Percentiles rank a stretch among this genome's conserved stretches.
Evolutionary conservation across 2,113 vertebrate species (phyloP).

Genomic region (Notechis scutatus): DNA sequence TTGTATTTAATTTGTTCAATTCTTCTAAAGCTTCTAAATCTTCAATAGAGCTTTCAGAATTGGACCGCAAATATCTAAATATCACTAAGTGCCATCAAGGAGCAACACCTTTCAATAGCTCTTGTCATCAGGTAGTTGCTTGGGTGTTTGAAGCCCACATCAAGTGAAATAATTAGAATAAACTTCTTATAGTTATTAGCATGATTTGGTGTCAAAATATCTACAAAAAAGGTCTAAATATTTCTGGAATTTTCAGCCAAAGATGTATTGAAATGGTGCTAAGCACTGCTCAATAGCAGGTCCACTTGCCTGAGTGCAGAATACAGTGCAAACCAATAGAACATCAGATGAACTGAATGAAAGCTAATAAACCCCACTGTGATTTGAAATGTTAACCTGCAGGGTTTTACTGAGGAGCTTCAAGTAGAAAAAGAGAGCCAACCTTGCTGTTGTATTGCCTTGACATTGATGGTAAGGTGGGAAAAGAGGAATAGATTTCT

Average conservation of each 20-base stretch:
- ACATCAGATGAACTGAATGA: background rate
- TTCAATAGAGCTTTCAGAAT: background rate
- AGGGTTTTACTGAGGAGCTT: background rate
- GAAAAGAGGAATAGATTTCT: background rate
- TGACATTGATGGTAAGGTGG: slow-evolving; percentile 4
- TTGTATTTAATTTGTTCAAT: background rate
- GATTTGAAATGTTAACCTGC: slow-evolving; percentile 20
- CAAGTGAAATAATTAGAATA: background rate
- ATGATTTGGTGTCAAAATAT: background rate
- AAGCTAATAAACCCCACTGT: slow-evolving; percentile 29
- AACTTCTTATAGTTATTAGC: background rate
- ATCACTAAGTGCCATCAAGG: background rate
- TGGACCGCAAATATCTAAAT: background rate
- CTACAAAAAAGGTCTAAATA: background rate
- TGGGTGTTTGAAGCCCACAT: background rate
- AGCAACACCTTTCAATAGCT: background rate
- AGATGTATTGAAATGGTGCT: background rate
- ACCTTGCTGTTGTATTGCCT: slow-evolving; percentile 7
- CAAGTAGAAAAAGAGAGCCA: slow-evolving; percentile 14
- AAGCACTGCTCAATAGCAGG: background rate
- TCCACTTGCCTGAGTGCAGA: slow-evolving; percentile 2
- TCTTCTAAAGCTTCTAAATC: background rate
- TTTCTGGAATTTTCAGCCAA: background rate
- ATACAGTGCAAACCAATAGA: slow-evolving; percentile 5
- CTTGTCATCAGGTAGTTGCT: background rate